These are phyloP conservation scores for Argyrosomus japonicus DNA, from an alignment of 2,113 vertebrate genomes.

Conservation along the genomic window DNA sequence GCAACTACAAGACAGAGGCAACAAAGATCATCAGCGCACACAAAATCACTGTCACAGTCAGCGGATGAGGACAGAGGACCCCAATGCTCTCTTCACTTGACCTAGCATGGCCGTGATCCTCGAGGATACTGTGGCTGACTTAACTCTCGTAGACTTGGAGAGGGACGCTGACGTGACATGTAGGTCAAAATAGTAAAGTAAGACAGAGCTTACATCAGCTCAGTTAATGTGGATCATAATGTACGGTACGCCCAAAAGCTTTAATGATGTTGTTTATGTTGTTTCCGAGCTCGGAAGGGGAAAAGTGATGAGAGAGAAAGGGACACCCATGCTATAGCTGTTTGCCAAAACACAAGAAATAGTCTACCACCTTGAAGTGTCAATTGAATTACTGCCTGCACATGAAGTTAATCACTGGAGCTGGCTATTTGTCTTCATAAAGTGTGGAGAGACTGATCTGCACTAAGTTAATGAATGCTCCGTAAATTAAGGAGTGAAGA, in stretches of 20 bases:
- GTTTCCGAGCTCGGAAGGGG: slow-evolving; percentile 5
- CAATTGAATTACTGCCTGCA: not conserved
- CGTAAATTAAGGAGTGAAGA: not conserved
- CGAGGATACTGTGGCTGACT: slow-evolving; percentile 23
- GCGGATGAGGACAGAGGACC: slow-evolving; percentile 36
- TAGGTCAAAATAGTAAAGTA: slow-evolving; percentile 34
- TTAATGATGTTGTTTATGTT: not conserved
- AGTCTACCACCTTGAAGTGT: not conserved
- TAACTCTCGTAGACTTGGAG: slow-evolving; percentile 12
- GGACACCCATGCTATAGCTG: not conserved
- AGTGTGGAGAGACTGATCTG: not conserved
- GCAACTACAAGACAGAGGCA: slow-evolving; percentile 4
- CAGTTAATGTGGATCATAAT: slow-evolving; percentile 1
- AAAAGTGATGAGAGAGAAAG: slow-evolving; percentile 5
- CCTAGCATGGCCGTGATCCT: slow-evolving; percentile 14
- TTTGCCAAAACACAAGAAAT: not conserved
- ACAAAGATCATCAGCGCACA: slow-evolving; percentile 40
- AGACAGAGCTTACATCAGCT: slow-evolving; percentile 12
- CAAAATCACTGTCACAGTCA: slow-evolving; percentile 19
- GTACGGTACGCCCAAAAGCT: not conserved
- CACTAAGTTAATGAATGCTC: not conserved
- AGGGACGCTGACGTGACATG: slow-evolving; percentile 7
- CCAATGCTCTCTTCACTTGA: slow-evolving; percentile 48
- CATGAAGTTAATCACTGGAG: slow-evolving; percentile 1
- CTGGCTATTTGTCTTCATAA: not conserved